Conservation (phyloP, 2,797 vertebrate species). For the Sebastes diaconus region DNA sequence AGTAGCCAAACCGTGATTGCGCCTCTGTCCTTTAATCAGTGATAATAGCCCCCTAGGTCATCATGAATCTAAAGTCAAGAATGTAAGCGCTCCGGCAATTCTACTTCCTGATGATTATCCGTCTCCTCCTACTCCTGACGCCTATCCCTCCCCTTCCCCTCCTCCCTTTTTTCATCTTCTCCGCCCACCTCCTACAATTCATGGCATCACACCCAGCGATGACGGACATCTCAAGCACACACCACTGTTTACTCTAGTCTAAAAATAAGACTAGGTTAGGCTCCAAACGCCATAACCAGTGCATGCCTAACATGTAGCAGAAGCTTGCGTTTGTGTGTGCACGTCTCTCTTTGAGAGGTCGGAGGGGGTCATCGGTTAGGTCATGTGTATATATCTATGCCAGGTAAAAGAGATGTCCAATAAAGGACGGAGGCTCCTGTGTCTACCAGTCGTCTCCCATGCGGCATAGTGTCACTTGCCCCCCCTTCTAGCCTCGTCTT, state of each 20-base stretch:
- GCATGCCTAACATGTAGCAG: slow-evolving; percentile 60
- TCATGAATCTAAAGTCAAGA: slow-evolving; percentile 56
- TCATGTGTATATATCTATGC: slow-evolving; percentile 35
- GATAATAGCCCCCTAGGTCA: slow-evolving; percentile 36
- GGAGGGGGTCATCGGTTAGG: slow-evolving; percentile 26
- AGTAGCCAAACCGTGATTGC: slow-evolving; percentile 3
- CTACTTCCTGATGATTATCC: slow-evolving; percentile 76
- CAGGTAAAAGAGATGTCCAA: slow-evolving; percentile 65
- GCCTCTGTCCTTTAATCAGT: slow-evolving; percentile 62
- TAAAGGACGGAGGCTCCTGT: slow-evolving; percentile 43
- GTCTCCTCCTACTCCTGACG: slow-evolving; percentile 58
- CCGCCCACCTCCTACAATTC: slow-evolving; percentile 37
- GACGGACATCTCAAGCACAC: slow-evolving; percentile 63
- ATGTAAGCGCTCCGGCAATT: slow-evolving; percentile 38
- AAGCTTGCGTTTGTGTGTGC: not conserved
- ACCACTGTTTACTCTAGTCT: slow-evolving; percentile 70
- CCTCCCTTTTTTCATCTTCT: slow-evolving; percentile 39
- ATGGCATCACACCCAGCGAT: slow-evolving; percentile 31
- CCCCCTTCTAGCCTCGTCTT: slow-evolving; percentile 13
- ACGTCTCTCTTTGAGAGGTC: slow-evolving; percentile 16
- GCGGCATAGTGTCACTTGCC: slow-evolving; percentile 41
- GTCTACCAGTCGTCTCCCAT: slow-evolving; percentile 52
- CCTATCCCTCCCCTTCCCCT: slow-evolving; percentile 30
- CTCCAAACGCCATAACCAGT: slow-evolving; percentile 56
- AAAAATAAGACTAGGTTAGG: slow-evolving; percentile 76